Base-by-base conservation (phyloP, 2,113 vertebrate genomes). In the Chlorocebus sabaeus region DNA sequence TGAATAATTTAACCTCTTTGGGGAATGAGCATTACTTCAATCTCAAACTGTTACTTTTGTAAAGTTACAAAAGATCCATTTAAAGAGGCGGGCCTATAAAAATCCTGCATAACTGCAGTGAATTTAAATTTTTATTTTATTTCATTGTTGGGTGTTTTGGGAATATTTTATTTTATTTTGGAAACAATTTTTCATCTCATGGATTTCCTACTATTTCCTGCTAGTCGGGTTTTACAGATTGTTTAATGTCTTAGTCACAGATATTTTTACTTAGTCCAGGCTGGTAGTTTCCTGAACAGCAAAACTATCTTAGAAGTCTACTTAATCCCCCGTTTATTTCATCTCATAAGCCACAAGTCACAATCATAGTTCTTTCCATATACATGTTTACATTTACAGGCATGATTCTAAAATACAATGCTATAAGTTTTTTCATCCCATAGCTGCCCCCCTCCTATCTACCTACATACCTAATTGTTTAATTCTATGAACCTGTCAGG, bases 111-210 rank as follows among this genome's bases (percentile, higher is more conserved):
- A 50, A 73, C 12, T 67, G 2, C 25, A 59, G 43, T 30, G 2
- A 68, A 43, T 23, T 50, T 27, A 96, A 72, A 43, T 27, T 93
- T 82, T 73, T 68, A 79, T 79, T 84, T 68, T 75, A 78, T 89
- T 76, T 38, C 52, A 68, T 79, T 93, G 93, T 92, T 73, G 45
- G 43, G 87, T 38, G 20, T 70, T 48, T 83, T 91, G 45, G 18
- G 48, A 17, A 48, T 68, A 40, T 45, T 89, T 68, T 81, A 40
- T 90, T 96, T 94, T 38, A 94, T 70, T 95, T 95, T 81, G 9
- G 23, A 90, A 61, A 72, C 17, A 64, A 38, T 67, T 76, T 68
- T 55, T 7, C 30, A 35, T 73, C 27, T 75, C 16, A 92, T 87
- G 3, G 57, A 89, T 50, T 50, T 50, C 48, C 13, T 50, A 50